These are phyloP conservation scores for Brachyptera putata DNA, from an alignment of 2,888 invertebrate species.

Conservation along the genomic window DNA sequence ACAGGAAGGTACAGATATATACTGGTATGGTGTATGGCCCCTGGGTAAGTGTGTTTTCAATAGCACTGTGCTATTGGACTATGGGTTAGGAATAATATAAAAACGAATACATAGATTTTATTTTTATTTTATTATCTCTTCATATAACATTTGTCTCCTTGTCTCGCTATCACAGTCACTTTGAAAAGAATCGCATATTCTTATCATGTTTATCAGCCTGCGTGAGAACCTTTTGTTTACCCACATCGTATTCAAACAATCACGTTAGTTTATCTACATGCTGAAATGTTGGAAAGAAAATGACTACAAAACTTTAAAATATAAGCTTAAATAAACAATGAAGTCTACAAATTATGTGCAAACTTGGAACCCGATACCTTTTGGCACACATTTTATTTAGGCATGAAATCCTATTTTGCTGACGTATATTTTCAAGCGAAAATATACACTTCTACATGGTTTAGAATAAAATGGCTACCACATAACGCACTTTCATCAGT, in stretches of 20 bases:
- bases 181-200: slow-evolving; percentile 31
- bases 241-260: too few relatives aligned
- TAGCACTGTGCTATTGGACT: background rate
- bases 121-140: slow-evolving; percentile 28
- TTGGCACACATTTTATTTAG: slow-evolving; percentile 2
- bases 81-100: too few relatives aligned
- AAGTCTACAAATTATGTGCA: slow-evolving; percentile 6
- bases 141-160: slow-evolving; percentile 31
- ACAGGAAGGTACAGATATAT: too few relatives aligned
- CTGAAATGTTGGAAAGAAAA: background rate
- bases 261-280: too few relatives aligned
- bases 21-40: too few relatives aligned
- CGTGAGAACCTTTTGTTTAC: too few relatives aligned
- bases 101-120: background rate
- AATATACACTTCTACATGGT: too few relatives aligned
- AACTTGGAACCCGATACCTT: slow-evolving; percentile 6
- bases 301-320: background rate
- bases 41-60: too few relatives aligned
- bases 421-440: too few relatives aligned
- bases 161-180: slow-evolving; percentile 32
- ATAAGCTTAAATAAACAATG: background rate
- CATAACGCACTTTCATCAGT: too few relatives aligned
- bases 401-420: background rate
- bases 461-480: too few relatives aligned
- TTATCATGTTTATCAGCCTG: too few relatives aligned